Conservation (phyloP, 2,888 invertebrate genomes). For the Eupithecia subumbrata region DNA sequence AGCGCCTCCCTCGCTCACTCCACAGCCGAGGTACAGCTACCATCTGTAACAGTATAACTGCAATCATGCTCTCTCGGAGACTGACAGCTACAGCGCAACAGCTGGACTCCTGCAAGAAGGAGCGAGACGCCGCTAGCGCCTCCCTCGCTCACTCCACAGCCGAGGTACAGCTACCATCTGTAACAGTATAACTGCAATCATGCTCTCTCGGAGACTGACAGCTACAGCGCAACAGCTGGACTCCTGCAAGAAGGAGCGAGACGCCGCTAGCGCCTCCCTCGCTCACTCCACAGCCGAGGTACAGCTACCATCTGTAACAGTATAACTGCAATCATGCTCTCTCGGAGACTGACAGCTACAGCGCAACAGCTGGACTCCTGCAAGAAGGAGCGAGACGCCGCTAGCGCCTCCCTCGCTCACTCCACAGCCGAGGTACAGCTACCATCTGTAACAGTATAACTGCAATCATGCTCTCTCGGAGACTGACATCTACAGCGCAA, state of each 20-base stretch:
- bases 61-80: slow-evolving; percentile 50
- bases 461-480: slow-evolving; percentile 35
- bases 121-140: slow-evolving; percentile 72
- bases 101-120: slow-evolving; percentile 76
- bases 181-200: neutral
- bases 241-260: slow-evolving; percentile 78
- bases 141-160: slow-evolving; percentile 55
- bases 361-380: slow-evolving; percentile 79
- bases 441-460: neutral
- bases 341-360: slow-evolving; percentile 76
- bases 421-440: slow-evolving; percentile 54
- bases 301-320: neutral
- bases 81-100: slow-evolving; percentile 79
- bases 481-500: slow-evolving; percentile 77
- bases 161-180: slow-evolving; percentile 48
- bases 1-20: slow-evolving; percentile 54
- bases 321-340: neutral
- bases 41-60: neutral
- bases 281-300: slow-evolving; percentile 57
- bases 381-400: slow-evolving; percentile 76
- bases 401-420: slow-evolving; percentile 54
- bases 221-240: slow-evolving; percentile 82
- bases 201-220: slow-evolving; percentile 64
- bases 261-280: slow-evolving; percentile 57
- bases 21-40: slow-evolving; percentile 52